Conservation (phyloP, 2,113 vertebrate species). For the Gnathonemus longibarbis region DNA sequence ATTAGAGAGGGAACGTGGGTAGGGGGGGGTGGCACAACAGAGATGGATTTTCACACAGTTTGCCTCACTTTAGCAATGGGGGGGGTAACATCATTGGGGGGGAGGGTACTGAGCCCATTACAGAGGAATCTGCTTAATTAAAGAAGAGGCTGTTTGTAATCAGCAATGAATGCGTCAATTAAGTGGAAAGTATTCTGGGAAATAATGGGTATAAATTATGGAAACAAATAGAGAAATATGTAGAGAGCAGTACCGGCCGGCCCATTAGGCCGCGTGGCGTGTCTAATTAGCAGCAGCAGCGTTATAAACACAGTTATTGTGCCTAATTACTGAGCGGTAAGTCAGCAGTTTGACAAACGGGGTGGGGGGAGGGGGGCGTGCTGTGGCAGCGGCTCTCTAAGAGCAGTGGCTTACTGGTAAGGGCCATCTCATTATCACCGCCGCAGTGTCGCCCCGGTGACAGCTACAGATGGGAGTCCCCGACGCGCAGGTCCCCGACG, state of each 20-base stretch:
- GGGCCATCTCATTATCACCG: constrained; percentile 61
- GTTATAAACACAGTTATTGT: not conserved
- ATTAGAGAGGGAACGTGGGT: not conserved
- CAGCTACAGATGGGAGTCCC: constrained; percentile 57
- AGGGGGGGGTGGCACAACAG: not conserved
- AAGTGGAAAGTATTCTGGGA: not conserved
- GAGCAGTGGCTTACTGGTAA: constrained; percentile 51
- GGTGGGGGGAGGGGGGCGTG: constrained; percentile 34
- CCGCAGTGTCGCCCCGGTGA: constrained; percentile 49
- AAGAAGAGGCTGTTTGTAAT: constrained; percentile 4
- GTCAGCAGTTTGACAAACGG: constrained; percentile 12
- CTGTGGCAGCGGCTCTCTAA: constrained; percentile 62
- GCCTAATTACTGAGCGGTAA: not conserved
- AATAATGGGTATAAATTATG: constrained; percentile 3
- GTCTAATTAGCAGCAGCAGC: not conserved
- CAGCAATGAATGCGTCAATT: not conserved
- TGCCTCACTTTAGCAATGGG: not conserved
- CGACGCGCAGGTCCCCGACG: constrained; percentile 33
- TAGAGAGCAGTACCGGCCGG: not conserved
- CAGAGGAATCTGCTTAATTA: constrained; percentile 5
- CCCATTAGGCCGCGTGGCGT: not conserved
- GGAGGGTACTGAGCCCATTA: not conserved
- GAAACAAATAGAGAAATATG: not conserved
- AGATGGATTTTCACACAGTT: not conserved
- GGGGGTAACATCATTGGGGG: not conserved